phyloP scores from a whole-genome alignment of 2,113 vertebrate genomes.

The Nesogale talazaci region DNA sequence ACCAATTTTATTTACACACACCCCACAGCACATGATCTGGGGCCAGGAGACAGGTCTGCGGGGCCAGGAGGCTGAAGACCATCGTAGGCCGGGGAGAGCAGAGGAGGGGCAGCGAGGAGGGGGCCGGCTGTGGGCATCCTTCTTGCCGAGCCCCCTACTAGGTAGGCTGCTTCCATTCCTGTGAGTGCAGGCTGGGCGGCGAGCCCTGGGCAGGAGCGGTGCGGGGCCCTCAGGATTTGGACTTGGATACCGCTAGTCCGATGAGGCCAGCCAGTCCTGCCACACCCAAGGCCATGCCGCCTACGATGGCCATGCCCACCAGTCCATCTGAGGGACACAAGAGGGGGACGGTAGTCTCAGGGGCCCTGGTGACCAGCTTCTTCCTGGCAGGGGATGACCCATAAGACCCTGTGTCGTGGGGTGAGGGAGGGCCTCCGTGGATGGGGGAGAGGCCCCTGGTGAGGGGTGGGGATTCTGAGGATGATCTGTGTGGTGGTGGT shows the following conservation, averaged over 20 bases:
- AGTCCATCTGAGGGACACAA: conserved; percentile 89
- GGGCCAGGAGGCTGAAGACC: background rate
- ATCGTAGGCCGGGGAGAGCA: background rate
- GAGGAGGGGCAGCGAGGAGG: background rate
- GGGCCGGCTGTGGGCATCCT: background rate
- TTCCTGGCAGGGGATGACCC: background rate
- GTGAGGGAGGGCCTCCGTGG: background rate
- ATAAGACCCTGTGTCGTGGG: background rate
- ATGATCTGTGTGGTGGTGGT: background rate
- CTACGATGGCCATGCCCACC: conserved; percentile 95
- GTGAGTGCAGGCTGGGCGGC: background rate
- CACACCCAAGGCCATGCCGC: conserved; percentile 92
- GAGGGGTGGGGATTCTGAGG: background rate
- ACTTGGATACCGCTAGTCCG: conserved; percentile 92
- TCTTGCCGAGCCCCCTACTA: background rate
- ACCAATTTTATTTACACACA: conserved; percentile 78
- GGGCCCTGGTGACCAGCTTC: background rate
- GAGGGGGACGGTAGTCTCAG: background rate
- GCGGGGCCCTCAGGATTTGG: conserved; percentile 87
- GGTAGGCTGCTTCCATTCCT: background rate
- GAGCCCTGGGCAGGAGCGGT: background rate
- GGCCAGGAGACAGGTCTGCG: background rate
- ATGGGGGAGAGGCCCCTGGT: background rate
- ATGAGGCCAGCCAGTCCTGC: conserved; percentile 93
- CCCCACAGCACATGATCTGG: conserved; percentile 48